Base-by-base conservation (phyloP, 2,888 invertebrate species). In the Tenthredo distinguenda region DNA sequence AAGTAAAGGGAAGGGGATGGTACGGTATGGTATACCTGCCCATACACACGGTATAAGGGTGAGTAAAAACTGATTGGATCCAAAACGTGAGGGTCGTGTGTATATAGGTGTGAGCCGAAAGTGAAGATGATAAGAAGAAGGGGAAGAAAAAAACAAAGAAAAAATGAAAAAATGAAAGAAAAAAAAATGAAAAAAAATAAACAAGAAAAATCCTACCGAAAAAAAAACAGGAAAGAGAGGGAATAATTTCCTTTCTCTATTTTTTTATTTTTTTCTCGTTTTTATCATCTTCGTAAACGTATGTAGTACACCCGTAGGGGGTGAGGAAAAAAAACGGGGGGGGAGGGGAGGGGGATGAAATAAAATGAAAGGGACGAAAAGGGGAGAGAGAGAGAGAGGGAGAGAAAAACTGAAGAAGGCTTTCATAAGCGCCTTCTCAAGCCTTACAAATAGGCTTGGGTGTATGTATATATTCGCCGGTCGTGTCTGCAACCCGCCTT, bases 31-130 rank as follows among this genome's bases (percentile, higher is more conserved):
- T 55, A 47, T 34, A 18, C 58, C n/a, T 37, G 18, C n/a, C 34
- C 26, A 47, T 77, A 77, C 31, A 55, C 7, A n/a, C 40, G 3
- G 58, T n/a, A 21, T n/a, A 72, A 34, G 26, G 15, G 85, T 31
- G 65, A 86, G 88, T 87, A 89, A 89, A 90, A 89, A 88, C 87
- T 88, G 90, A 90, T 90, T 90, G 90, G 89, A 90, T 89, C 81
- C 86, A 87, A 84, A 87, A 88, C 81, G 81, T 81, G 81, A 81
- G 81, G 81, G 81, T 62, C 62, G 40, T 21, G 26, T 26, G 1
- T 26, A 26, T 26, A 40, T 21, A 10, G 12, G 50, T 37, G 37
- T 31, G 31, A 31, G 21, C 50, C 18, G 50, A 77, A 9, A 18
- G 12, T 26, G n/a, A 77, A 47, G 34, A 77, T 26, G 26, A 26